Evolutionary conservation across 2,113 vertebrate genomes (phyloP).

Genomic region (Coturnix japonica): DNA sequence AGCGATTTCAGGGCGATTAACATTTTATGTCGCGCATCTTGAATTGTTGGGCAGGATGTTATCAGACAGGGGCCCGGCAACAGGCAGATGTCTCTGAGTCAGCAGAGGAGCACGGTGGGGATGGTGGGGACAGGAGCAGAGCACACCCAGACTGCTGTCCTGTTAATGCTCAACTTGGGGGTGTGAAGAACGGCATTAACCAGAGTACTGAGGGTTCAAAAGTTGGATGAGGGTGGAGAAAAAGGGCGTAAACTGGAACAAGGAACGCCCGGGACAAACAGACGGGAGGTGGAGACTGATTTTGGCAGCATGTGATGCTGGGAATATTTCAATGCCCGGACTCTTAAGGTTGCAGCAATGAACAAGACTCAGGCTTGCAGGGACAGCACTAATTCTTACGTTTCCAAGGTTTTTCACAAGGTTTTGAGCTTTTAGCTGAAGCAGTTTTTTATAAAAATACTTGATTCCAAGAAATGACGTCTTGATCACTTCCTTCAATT

Average conservation of each 20-base stretch:
- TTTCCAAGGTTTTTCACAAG: background rate
- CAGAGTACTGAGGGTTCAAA: background rate
- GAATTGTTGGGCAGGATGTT: background rate
- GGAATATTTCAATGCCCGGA: background rate
- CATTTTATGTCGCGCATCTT: background rate
- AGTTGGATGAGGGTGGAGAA: background rate
- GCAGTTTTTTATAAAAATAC: background rate
- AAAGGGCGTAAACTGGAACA: background rate
- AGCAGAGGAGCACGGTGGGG: background rate
- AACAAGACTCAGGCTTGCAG: background rate
- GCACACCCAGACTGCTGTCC: background rate
- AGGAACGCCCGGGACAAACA: fast-evolving
- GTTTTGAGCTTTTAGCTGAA: background rate
- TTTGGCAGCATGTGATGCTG: background rate
- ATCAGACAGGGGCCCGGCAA: fast-evolving
- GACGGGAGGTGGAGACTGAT: fast-evolving
- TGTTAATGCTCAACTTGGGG: fast-evolving
- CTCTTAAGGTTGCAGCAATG: background rate
- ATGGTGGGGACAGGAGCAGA: background rate
- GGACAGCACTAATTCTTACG: background rate
- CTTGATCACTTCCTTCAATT: background rate
- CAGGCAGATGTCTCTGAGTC: background rate
- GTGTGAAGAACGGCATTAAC: background rate
- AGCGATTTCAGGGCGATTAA: background rate
- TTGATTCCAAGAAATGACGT: background rate